Evolutionary conservation across 2,797 vertebrate species (phyloP).

Genomic region (Paguma larvata): DNA sequence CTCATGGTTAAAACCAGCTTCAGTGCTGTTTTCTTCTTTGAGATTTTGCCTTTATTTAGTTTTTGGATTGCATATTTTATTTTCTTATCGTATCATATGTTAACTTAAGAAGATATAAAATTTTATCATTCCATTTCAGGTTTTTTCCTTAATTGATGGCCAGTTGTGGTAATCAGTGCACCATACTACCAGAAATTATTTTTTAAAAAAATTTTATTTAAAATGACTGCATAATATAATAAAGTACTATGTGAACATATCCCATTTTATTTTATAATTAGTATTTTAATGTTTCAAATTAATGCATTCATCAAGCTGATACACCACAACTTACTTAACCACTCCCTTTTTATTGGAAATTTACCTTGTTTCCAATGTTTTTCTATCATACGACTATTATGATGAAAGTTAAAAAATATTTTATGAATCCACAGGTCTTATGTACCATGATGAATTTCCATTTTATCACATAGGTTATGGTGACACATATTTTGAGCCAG

Average conservation of each 20-base stretch:
- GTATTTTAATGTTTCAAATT: slow-evolving; percentile 25
- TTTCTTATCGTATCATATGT: slow-evolving; percentile 5
- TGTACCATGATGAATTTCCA: slow-evolving; percentile 2
- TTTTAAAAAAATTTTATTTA: slow-evolving; percentile 5
- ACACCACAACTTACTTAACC: background rate
- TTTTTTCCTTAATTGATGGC: background rate
- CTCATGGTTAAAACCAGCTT: background rate
- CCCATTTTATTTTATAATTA: slow-evolving; percentile 38
- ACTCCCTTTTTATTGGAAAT: background rate
- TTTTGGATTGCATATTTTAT: background rate
- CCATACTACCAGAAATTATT: background rate
- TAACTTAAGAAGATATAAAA: background rate
- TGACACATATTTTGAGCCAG: background rate
- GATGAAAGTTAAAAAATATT: background rate
- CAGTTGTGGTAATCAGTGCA: background rate
- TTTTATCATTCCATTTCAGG: slow-evolving; percentile 7
- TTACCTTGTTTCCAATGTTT: slow-evolving; percentile 25
- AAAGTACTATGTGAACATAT: background rate
- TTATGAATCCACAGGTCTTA: background rate
- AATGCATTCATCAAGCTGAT: slow-evolving; percentile 11
- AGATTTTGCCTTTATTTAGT: slow-evolving; percentile 37
- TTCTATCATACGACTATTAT: slow-evolving; percentile 16
- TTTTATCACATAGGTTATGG: background rate
- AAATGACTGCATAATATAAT: slow-evolving; percentile 29
- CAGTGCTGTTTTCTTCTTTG: background rate